Evolutionary conservation across 2,113 vertebrate genomes (phyloP), one percentile per base, ranked within the genome.

Genomic region (Mustela lutreola): DNA sequence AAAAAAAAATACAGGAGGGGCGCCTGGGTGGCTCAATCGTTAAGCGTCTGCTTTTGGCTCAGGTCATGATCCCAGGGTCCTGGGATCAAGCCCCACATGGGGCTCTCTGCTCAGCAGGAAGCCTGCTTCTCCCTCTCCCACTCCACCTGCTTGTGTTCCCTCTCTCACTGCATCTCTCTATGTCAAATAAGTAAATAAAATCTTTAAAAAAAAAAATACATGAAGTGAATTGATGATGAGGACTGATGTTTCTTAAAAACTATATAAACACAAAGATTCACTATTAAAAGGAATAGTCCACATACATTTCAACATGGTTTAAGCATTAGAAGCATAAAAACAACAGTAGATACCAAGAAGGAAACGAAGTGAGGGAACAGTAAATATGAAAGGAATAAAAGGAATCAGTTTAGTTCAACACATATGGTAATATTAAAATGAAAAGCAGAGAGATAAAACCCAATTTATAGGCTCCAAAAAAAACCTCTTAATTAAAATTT

Each of bases 231-330:
- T 83, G n/a, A 71, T 87, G 19, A 96, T 67, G 24, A 65, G 5
- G 7, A 88, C 36, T 89, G 9, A 60, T 33, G 15, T 67, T 89
- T 86, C 84, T 94, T 84, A 83, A 26, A 95, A 97, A 95, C 5
- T 76, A 16, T 53, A 5, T 89, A 95, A 92, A 86, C 50, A 84
- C 10, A 65, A 89, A 93, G 33, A 84, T 75, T 94, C 62, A 91
- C 39, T 80, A 90, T 73, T 70, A 42, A 91, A 91, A 95, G 11
- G 50, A 92, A 63, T 0, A 67, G 7, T 24, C 16, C 26, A 62
- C 28, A 78, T 88, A 62, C 39, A 92, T 78, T 83, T 85, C 70
- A 50, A 92, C n/a, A 48, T 56, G 15, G 31, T 50, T 94, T 42
- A 92, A 75, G 67, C 11, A n/a, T 28, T 48, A 75, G n/a, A 90